Evolutionary conservation across 2,113 vertebrate species (phyloP), one percentile per base, ranked within the genome.

Genomic region (Electrona antarctica): DNA sequence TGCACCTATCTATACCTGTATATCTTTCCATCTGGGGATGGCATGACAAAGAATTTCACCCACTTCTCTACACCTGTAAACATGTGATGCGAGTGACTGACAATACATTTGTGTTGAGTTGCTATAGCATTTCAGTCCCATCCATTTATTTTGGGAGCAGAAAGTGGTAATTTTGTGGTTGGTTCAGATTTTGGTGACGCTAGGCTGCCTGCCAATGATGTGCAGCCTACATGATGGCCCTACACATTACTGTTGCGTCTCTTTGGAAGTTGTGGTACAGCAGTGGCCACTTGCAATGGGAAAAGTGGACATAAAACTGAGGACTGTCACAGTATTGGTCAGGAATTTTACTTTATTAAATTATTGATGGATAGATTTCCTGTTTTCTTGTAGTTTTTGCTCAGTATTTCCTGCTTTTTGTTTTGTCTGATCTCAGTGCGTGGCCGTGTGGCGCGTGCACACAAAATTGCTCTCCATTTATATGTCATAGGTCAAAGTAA

Each of bases 141-240:
- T 69, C 71, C 69, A 69, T 87, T 85, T 85, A 86, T 88, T 91
- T 67, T 78, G 69, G 65, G 72, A 80, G 58, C 52, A 68, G 74
- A 83, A 84, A 82, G 85, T 71, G 78, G 80, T 84, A 80, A 82
- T 88, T 88, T 86, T 51, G 80, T 75, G 79, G 79, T 77, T 81
- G 83, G 67, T 85, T 60, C 71, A 86, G 54, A 78, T 86, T 85
- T 89, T 56, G 69, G 64, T 57, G 61, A 63, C 48, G 73, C 50
- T 67, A 80, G 49, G 69, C 71, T 70, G 61, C 66, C 54, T 66
- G 33, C 52, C 51, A 21, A 21, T 21, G 21, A 21, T 21, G 21
- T 21, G 21, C 21, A 21, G 21, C 21, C 21, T 21, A 21, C 3
- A 41, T 41, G 33, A 41, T 41, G 33, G 33, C 33, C 33, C 33